Base-by-base conservation (phyloP, 2,113 vertebrate genomes). In the Sceloporus undulatus region DNA sequence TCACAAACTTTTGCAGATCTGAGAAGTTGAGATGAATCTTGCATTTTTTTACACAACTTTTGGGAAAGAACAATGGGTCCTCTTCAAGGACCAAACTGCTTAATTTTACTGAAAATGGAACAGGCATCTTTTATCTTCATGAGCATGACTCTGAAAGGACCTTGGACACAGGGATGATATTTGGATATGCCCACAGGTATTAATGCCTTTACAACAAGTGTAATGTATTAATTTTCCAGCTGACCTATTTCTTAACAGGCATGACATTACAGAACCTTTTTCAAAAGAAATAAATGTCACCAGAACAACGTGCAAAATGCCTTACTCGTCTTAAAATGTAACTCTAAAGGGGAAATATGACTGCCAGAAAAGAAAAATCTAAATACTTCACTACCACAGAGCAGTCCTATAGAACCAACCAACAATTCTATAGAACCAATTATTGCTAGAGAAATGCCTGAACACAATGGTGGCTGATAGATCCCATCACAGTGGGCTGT, bases 241-340 rank as follows among this genome's bases (percentile, higher is more conserved):
- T 93, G 92, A 92, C 94, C 84, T 94, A 90, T 82, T 94, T 94
- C 89, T 85, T 91, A 56, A 78, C 80, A 87, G 88, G 78, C 84
- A 86, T 88, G 76, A 79, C 79, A 88, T 90, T 91, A 81, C 80
- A 92, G 91, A 87, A 83, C 23, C 90, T 83, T 9, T 5, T 91
- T 82, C 91, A 90, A 89, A 87, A 91, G 73, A 59, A 52, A 48
- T 27, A 74, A 76, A 52, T 52, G 62, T 89, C 21, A 71, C 85
- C 91, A 1, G 0, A 0, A 0, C 2, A 2, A 59, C 27, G 5
- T 2, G 11, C n/a, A 74, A 40, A 89, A 80, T 54, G 0, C 85
- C 75, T 21, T 29, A 65, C 18, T 54, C 87, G n/a, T 11, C 52
- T 2, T 21, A 0, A 0, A 88, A 71, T 71, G 10, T 29, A 71